phyloP scores from a whole-genome alignment of 2,797 vertebrate genomes.

The Acrossocheilus wenchowensis region DNA sequence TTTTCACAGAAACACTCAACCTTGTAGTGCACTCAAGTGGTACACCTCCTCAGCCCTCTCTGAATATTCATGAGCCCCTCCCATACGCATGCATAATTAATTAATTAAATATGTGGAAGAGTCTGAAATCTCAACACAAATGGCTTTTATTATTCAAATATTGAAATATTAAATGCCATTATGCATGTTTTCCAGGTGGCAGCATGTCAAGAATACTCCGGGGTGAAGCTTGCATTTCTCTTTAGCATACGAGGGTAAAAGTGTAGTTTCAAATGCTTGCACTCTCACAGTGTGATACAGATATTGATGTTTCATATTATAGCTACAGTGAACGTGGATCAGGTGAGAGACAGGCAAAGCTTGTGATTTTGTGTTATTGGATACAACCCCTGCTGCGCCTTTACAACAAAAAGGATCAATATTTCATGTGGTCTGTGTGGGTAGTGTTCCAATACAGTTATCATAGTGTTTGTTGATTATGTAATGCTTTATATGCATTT shows the following conservation, averaged over 20 bases:
- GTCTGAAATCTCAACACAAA: constrained; percentile 47
- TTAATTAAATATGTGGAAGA: constrained; percentile 50
- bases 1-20: not conserved
- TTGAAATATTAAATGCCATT: constrained; percentile 60
- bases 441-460: not conserved
- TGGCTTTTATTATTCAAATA: constrained; percentile 65
- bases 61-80: constrained; percentile 56
- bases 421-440: not conserved
- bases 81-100: constrained; percentile 64
- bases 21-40: constrained; percentile 25
- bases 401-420: not conserved
- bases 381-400: not conserved
- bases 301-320: not conserved
- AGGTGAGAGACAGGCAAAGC: not conserved
- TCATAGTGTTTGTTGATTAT: not conserved
- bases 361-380: not conserved
- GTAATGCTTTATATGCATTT: not conserved
- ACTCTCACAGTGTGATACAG: not conserved
- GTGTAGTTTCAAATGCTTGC: not conserved
- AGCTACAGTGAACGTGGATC: not conserved
- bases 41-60: constrained; percentile 4
- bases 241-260: not conserved
- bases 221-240: constrained; percentile 10
- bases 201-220: constrained; percentile 34
- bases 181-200: constrained; percentile 25